A percentile compares a stretch with the other conserved stretches of the same genome.
These are phyloP conservation scores for Homalodisca vitripennis DNA, from an alignment of 1,140 invertebrate species.

Conservation along the genomic window DNA sequence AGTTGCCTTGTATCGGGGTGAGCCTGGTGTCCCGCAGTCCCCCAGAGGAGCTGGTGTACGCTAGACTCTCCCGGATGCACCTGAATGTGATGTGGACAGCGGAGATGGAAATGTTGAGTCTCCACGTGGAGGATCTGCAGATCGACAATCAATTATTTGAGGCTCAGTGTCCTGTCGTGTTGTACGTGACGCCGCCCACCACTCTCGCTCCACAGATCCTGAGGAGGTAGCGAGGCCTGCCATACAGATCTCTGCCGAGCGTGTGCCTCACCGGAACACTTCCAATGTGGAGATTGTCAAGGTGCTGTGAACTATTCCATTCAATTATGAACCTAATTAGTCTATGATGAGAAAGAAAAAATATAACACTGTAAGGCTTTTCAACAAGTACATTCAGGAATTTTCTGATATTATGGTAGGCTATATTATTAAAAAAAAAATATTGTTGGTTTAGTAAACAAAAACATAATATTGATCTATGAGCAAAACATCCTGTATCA, in stretches of 20 bases:
- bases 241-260: conserved; percentile 62
- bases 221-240: conserved; percentile 55
- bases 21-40: conserved; percentile 78
- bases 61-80: conserved; percentile 69
- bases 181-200: conserved; percentile 67
- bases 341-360: no score
- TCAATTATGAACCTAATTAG: no score
- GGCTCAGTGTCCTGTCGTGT: conserved; percentile 76
- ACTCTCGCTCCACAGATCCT: conserved; percentile 48
- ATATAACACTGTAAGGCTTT: no score
- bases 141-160: conserved; percentile 77
- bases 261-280: conserved; percentile 63
- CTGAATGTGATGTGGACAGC: conserved; percentile 61
- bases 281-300: conserved; percentile 75
- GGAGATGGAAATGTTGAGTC: conserved; percentile 61
- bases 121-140: conserved; percentile 66
- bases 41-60: conserved; percentile 85
- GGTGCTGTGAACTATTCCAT: conserved; percentile 46
- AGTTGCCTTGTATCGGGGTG: conserved; percentile 73
- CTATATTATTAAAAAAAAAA: no score
- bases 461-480: no score
- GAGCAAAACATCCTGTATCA: no score
- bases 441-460: no score
- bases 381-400: no score
- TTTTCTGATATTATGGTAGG: no score